Evolutionary conservation across 2,113 vertebrate species (phyloP), one percentile per base, ranked within the genome.

Genomic region (Guaruba guarouba): DNA sequence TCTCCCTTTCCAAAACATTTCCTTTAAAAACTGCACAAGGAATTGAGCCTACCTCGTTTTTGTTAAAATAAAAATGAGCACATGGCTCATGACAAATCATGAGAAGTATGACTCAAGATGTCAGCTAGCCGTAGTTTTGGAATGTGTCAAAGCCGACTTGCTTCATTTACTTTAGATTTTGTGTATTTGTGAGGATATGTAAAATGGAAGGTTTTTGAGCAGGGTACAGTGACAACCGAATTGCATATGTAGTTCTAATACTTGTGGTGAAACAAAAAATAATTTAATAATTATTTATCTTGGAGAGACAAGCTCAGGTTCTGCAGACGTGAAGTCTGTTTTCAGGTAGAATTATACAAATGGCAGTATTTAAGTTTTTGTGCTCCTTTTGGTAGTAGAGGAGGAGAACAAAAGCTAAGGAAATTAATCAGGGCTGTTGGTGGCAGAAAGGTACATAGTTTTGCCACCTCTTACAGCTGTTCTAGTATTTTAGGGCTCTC

Each of bases 31-130:
- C 27, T 68, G 43, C 4, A 14, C 1, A 5, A 69, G 49, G 35
- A 68, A 85, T 80, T 75, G 25, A 93, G 49, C 31, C 66, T 95
- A 20, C 67, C 66, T 93, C 33, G 17, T 79, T 94, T 71, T 43
- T 82, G 69, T 74, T 89, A 75, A 92, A 90, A 94, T 86, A 80
- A 91, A 90, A 88, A 17, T 37, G 83, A 91, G 69, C 77, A 73
- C 88, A 86, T 86, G 88, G 86, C 86, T 93, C 69, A 55, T 92
- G 86, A 84, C 52, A 96, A 73, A 88, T 92, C 86, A 76, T 86
- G 77, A 86, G 80, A 71, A 59, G 20, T 31, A 74, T 88, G 95
- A 96, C 77, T 96, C 94, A 95, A 68, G 90, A 71, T 90, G 80
- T 90, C 80, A 92, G 48, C 57, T 79, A 48, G 70, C 82, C 82